A percentile compares a stretch with the other conserved stretches of the same genome.
phyloP scores from a whole-genome alignment of 2,888 invertebrate genomes.

The Drymonia ruficornis region DNA sequence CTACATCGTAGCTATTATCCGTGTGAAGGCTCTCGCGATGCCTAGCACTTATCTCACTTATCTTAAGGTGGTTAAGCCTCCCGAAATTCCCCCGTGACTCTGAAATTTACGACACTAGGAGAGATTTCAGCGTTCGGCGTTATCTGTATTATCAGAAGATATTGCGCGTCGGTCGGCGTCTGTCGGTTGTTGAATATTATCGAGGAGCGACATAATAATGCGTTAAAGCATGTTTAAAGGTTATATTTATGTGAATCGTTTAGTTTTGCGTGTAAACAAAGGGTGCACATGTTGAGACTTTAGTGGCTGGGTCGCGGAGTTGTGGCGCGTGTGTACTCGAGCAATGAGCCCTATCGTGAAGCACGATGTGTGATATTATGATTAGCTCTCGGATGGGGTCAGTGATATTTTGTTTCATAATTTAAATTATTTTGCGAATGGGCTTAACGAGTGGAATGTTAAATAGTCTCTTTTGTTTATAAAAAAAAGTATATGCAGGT shows the following conservation, averaged over 20 bases:
- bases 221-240: background rate
- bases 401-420: conserved; percentile 45
- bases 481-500: too few species aligned
- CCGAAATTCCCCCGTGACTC: conserved; percentile 77
- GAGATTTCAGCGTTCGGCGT: conserved; percentile 75
- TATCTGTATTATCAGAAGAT: conserved; percentile 79
- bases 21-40: conserved; percentile 60
- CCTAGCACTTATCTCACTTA: conserved; percentile 78
- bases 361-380: conserved; percentile 38
- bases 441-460: background rate
- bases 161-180: conserved; percentile 60
- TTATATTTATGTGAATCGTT: conserved; percentile 39
- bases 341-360: conserved; percentile 51
- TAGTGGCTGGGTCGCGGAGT: conserved; percentile 31
- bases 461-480: background rate
- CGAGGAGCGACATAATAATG: too few species aligned
- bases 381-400: conserved; percentile 53
- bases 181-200: conserved; percentile 61
- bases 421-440: conserved; percentile 8
- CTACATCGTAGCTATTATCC: conserved; percentile 47
- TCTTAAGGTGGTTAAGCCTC: conserved; percentile 81
- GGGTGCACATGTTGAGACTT: conserved; percentile 41
- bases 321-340: conserved; percentile 46
- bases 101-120: conserved; percentile 78
- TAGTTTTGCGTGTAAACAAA: conserved; percentile 38